A percentile compares a stretch with the other conserved stretches of the same genome.
Evolutionary conservation across 2,888 invertebrate species (phyloP).

Genomic region (Ennomos fuscantarius): DNA sequence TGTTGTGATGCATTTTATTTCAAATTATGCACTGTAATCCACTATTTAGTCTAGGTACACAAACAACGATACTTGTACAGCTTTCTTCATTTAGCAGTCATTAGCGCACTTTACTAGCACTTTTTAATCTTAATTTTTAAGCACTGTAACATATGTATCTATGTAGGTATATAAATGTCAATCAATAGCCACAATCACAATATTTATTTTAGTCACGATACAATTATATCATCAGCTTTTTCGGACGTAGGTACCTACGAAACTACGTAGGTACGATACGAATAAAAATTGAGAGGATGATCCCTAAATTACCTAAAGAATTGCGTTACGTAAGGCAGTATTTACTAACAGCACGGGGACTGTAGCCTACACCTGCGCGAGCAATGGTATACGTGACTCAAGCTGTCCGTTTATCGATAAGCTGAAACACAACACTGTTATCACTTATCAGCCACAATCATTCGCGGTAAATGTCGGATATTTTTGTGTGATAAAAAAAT

Average conservation of each 20-base stretch:
- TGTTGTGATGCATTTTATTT: conserved; percentile 59
- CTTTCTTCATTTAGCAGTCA: conserved; percentile 55
- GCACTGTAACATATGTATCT: conserved; percentile 3
- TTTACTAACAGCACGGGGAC: conserved; percentile 39
- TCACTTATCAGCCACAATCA: conserved; percentile 74
- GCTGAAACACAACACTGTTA: conserved; percentile 73
- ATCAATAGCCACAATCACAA: too few relatives aligned
- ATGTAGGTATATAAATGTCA: too few relatives aligned
- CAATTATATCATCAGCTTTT: background rate
- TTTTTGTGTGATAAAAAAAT: conserved; percentile 67
- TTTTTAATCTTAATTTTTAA: conserved; percentile 11
- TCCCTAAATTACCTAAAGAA: conserved; percentile 14
- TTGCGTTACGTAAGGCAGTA: conserved; percentile 39
- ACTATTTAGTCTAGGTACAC: conserved; percentile 24
- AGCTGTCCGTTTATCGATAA: conserved; percentile 68
- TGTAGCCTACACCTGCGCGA: conserved; percentile 54
- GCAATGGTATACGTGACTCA: conserved; percentile 80
- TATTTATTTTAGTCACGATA: background rate
- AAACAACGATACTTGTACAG: conserved; percentile 10
- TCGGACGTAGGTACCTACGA: too few relatives aligned
- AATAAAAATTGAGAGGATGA: background rate
- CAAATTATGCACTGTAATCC: conserved; percentile 14
- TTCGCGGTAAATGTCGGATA: conserved; percentile 57
- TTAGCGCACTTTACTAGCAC: conserved; percentile 43
- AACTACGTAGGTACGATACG: too few relatives aligned